Conservation (phyloP, 1,140 invertebrate species). For the Cheumatopsyche charites region DNA sequence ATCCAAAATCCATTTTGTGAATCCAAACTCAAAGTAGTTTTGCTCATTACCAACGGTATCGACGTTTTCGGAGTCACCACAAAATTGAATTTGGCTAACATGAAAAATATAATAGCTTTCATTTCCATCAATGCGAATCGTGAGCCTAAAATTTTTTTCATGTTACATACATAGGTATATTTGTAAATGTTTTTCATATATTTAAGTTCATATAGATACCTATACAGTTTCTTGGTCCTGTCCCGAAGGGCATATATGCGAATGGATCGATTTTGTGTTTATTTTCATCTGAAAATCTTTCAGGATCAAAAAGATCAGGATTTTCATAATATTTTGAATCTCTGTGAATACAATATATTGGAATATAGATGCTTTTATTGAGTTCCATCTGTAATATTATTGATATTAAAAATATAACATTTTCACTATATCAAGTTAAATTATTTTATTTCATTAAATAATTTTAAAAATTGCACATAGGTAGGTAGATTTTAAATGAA, state of each 20-base stretch:
- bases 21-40: slow-evolving; percentile 42
- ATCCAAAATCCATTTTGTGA: slow-evolving; percentile 53
- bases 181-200: too few relatives aligned
- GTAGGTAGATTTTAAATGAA: too few relatives aligned
- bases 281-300: slow-evolving; percentile 54
- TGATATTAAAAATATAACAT: too few relatives aligned
- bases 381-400: slow-evolving; percentile 20
- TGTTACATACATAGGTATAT: too few relatives aligned
- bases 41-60: slow-evolving; percentile 49
- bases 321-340: slow-evolving; percentile 56
- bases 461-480: too few relatives aligned
- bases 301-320: slow-evolving; percentile 64
- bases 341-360: slow-evolving; percentile 56
- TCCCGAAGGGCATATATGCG: slow-evolving; percentile 62
- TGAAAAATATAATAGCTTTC: slow-evolving; percentile 57
- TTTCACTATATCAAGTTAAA: too few relatives aligned
- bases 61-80: slow-evolving; percentile 49
- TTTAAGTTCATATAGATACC: slow-evolving; percentile 50
- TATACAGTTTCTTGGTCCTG: slow-evolving; percentile 62
- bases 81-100: slow-evolving; percentile 64
- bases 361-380: slow-evolving; percentile 50
- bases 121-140: slow-evolving; percentile 57
- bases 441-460: too few relatives aligned
- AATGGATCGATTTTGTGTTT: slow-evolving; percentile 54
- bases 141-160: slow-evolving; percentile 45